phyloP scores from a whole-genome alignment of 2,797 vertebrate genomes.

The Halcyon smyrnensis region DNA sequence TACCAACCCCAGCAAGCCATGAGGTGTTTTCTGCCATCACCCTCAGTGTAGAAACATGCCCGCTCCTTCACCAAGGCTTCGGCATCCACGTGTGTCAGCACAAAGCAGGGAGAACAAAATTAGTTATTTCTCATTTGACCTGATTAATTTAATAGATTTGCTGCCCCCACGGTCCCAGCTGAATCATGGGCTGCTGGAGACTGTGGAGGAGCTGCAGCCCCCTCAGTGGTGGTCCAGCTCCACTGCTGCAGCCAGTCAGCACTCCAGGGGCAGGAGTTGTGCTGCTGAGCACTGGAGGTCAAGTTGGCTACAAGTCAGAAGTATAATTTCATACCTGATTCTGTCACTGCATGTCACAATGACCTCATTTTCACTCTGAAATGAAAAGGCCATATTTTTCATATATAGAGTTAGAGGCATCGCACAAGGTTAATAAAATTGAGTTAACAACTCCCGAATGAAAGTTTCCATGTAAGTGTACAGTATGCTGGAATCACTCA shows the following conservation, averaged over 20 bases:
- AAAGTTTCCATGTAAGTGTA: neutral
- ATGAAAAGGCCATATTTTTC: neutral
- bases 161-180: neutral
- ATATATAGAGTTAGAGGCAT: neutral
- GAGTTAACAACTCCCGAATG: neutral
- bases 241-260: fast-evolving
- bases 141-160: neutral
- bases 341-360: neutral
- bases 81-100: fast-evolving
- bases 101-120: neutral
- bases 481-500: neutral
- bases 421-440: neutral
- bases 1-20: neutral
- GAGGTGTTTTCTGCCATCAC: neutral
- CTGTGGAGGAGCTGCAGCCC: neutral
- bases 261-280: fast-evolving
- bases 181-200: neutral
- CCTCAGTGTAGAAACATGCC: neutral
- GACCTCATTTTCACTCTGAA: neutral
- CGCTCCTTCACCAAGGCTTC: neutral
- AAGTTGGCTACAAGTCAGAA: neutral
- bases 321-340: neutral
- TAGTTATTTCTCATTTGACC: neutral
- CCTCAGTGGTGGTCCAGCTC: neutral
- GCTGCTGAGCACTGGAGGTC: neutral